phyloP scores from a whole-genome alignment of 2,113 vertebrate species.

The Burhinus oedicnemus region DNA sequence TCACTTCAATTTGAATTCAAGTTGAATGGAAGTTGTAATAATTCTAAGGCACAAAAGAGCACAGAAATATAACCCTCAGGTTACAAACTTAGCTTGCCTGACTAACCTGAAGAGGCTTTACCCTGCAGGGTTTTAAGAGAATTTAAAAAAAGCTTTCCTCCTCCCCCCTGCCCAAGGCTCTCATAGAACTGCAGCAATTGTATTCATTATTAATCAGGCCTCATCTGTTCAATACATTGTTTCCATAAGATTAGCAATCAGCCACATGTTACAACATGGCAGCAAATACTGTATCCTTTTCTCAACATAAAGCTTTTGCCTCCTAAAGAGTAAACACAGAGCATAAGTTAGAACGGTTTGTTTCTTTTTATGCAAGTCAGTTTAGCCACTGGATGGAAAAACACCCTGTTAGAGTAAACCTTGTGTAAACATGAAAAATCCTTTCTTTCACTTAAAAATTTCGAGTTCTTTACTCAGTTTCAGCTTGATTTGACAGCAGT shows the following conservation, averaged over 20 bases:
- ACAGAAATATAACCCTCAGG: not conserved
- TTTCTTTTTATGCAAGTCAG: not conserved
- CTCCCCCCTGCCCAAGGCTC: not conserved
- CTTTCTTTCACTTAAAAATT: not conserved
- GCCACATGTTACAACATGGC: not conserved
- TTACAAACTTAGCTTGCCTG: not conserved
- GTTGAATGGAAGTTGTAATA: not conserved
- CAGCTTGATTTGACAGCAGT: not conserved
- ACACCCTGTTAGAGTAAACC: not conserved
- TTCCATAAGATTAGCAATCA: not conserved
- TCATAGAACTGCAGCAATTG: not conserved
- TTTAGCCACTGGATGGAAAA: not conserved
- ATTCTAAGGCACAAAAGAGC: not conserved
- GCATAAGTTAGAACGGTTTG: not conserved
- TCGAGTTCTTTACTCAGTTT: not conserved
- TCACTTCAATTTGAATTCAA: not conserved
- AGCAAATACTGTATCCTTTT: not conserved
- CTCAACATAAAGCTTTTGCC: not conserved
- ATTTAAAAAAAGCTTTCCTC: not conserved
- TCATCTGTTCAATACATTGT: not conserved
- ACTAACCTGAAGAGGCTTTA: not conserved
- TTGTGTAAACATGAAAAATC: not conserved
- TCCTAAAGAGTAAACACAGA: not conserved
- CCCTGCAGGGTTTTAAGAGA: not conserved
- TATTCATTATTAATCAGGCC: constrained; percentile 33